These are phyloP conservation scores for Dascyllus trimaculatus DNA, from an alignment of 2,113 vertebrate species.

Conservation along the genomic window DNA sequence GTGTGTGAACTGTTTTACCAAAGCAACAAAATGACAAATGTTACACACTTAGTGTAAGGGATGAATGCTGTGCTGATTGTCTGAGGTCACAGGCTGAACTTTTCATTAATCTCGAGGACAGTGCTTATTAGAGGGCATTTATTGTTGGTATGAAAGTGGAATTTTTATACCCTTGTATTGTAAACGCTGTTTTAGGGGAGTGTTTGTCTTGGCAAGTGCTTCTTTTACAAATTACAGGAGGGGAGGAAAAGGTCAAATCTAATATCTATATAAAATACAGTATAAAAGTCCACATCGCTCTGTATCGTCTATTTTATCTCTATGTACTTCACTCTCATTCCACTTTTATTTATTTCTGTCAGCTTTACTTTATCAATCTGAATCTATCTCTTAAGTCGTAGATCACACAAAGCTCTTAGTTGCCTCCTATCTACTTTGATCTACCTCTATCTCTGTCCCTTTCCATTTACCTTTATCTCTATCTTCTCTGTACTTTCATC, in stretches of 20 bases:
- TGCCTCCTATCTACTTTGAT: slow-evolving; percentile 29
- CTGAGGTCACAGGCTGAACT: too few relatives aligned
- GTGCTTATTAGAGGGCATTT: too few relatives aligned
- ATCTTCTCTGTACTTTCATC: slow-evolving; percentile 18
- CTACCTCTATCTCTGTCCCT: slow-evolving; percentile 20
- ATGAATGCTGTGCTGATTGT: not conserved
- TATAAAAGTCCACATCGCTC: not conserved
- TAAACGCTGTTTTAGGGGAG: too few relatives aligned
- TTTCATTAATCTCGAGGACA: too few relatives aligned
- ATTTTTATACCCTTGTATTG: too few relatives aligned
- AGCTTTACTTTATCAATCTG: slow-evolving; percentile 21
- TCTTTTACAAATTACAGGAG: too few relatives aligned
- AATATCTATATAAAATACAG: not conserved
- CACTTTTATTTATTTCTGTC: slow-evolving; percentile 24
- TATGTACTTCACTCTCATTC: not conserved
- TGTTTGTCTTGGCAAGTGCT: too few relatives aligned
- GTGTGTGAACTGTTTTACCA: too few relatives aligned
- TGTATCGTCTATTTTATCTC: not conserved
- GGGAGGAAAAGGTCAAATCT: not conserved
- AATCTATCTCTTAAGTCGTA: slow-evolving; percentile 4
- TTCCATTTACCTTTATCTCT: slow-evolving; percentile 26
- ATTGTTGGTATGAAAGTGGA: too few relatives aligned
- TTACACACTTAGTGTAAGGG: not conserved
- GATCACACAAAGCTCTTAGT: not conserved
- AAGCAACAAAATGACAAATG: not conserved